These are phyloP conservation scores for Dione juno DNA, from an alignment of 2,888 invertebrate species.

Conservation along the genomic window DNA sequence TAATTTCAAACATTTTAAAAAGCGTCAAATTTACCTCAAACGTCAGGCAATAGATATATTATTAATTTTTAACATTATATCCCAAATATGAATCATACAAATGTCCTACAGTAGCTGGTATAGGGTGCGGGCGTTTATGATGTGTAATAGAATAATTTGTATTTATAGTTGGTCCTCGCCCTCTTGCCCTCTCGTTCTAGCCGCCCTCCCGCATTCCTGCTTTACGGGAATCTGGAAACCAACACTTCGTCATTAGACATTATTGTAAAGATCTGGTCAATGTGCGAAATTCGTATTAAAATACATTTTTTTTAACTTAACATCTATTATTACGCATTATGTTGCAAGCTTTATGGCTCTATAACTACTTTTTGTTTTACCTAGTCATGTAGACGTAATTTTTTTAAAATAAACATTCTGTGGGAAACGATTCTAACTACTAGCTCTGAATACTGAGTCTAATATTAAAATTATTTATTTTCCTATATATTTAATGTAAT, in stretches of 20 bases:
- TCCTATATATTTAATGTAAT: neutral
- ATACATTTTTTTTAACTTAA: neutral
- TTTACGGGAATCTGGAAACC: slow-evolving; percentile 65
- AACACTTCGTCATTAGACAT: slow-evolving; percentile 45
- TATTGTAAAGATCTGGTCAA: slow-evolving; percentile 46
- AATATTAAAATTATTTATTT: no score
- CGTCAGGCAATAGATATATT: neutral
- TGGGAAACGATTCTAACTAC: no score
- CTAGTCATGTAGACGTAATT: no score
- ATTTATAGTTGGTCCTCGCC: slow-evolving; percentile 60
- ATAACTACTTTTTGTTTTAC: no score
- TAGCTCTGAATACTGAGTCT: no score
- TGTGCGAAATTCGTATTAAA: slow-evolving; percentile 40
- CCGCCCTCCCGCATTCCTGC: slow-evolving; percentile 53
- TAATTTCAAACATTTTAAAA: no score
- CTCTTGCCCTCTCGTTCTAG: slow-evolving; percentile 56
- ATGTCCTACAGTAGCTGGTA: slow-evolving; percentile 26
- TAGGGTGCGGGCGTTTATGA: slow-evolving; percentile 42
- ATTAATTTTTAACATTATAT: neutral
- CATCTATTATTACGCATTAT: no score
- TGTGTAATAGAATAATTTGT: slow-evolving; percentile 67
- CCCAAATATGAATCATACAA: slow-evolving; percentile 17
- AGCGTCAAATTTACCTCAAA: neutral
- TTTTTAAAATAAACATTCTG: no score
- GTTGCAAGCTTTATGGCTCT: no score